phyloP scores from a whole-genome alignment of 2,113 vertebrate genomes.

The Pedionomus torquatus region DNA sequence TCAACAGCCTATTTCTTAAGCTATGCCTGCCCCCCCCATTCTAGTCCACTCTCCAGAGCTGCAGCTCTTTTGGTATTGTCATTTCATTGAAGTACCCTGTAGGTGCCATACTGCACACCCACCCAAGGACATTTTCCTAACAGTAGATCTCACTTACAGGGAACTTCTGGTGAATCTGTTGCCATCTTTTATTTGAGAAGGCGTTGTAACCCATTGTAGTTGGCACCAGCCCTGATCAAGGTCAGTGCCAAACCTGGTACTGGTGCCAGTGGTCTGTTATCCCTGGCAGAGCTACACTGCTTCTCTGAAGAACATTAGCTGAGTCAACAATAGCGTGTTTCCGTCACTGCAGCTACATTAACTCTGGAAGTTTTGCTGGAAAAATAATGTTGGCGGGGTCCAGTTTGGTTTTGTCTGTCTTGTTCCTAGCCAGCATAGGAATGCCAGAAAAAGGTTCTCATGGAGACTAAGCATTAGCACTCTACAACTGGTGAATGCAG shows the following conservation, averaged over 20 bases:
- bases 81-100: neutral
- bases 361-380: slow-evolving; percentile 32
- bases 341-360: neutral
- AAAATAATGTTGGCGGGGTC: neutral
- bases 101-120: neutral
- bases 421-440: neutral
- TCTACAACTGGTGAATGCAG: neutral
- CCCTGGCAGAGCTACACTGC: neutral
- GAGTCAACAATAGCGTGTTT: slow-evolving; percentile 16
- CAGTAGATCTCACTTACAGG: neutral
- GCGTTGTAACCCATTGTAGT: neutral
- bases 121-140: neutral
- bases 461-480: neutral
- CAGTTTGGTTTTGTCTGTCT: slow-evolving; percentile 8
- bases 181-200: slow-evolving; percentile 13
- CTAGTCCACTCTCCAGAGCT: neutral
- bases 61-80: neutral
- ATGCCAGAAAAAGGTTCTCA: neutral
- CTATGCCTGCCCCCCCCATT: neutral
- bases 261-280: slow-evolving; percentile 40
- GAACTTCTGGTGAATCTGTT: neutral
- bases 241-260: neutral
- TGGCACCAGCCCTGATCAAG: neutral
- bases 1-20: neutral
- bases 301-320: slow-evolving; percentile 18